Conservation (phyloP, 2,113 vertebrate genomes). For the Malaclemys terrapin region DNA sequence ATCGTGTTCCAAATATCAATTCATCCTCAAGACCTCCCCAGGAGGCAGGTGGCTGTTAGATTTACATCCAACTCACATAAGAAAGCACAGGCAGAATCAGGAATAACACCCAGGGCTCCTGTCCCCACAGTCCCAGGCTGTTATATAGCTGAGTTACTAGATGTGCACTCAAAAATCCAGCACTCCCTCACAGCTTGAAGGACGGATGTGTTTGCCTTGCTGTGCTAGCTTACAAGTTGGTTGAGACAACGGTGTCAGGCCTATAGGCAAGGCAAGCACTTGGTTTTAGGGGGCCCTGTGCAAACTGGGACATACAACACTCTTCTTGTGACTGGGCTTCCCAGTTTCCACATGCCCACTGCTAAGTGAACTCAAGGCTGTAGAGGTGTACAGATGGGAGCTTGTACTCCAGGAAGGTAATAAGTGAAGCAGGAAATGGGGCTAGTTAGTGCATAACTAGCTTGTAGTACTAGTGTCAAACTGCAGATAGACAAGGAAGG, state of each 20-base stretch:
- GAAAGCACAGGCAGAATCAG: rapidly evolving
- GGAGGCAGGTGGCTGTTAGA: rapidly evolving
- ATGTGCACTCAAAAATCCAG: background rate
- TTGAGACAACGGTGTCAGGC: rapidly evolving
- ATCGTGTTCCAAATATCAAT: background rate
- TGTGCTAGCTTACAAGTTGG: rapidly evolving
- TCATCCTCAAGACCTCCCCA: rapidly evolving
- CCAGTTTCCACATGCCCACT: rapidly evolving
- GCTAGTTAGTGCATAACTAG: background rate
- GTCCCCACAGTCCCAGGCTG: rapidly evolving
- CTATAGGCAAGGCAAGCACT: background rate
- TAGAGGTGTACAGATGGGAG: rapidly evolving
- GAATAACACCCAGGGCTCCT: background rate
- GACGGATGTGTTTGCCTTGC: background rate
- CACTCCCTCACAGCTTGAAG: background rate
- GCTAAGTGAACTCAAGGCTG: background rate
- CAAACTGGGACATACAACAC: background rate
- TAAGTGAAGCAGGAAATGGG: background rate
- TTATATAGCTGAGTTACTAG: background rate
- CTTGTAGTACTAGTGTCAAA: rapidly evolving
- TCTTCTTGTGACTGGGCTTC: rapidly evolving
- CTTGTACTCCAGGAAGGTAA: rapidly evolving
- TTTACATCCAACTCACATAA: background rate
- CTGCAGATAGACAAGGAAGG: rapidly evolving
- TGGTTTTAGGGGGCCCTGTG: background rate